These are phyloP conservation scores for Tribolium freemani DNA, from an alignment of 2,888 invertebrate species.

Conservation along the genomic window DNA sequence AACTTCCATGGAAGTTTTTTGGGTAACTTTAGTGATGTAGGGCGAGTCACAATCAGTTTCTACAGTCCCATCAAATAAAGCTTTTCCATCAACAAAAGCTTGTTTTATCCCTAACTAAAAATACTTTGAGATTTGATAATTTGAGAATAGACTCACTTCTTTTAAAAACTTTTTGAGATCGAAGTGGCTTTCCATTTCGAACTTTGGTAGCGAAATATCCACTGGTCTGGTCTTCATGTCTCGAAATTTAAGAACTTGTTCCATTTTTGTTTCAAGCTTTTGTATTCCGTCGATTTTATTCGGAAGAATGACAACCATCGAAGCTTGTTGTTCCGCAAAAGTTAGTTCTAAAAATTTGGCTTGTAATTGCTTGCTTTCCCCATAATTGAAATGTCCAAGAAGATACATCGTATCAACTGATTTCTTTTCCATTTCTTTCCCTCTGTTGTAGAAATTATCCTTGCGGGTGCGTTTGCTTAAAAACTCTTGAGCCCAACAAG, in stretches of 20 bases:
- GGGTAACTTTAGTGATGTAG: not conserved
- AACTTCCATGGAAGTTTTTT: not conserved
- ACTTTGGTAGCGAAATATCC: not conserved
- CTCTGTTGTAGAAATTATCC: too few relatives aligned
- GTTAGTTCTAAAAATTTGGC: constrained; percentile 13
- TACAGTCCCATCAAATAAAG: not conserved
- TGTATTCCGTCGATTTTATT: not conserved
- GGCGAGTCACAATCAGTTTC: not conserved
- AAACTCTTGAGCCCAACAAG: too few relatives aligned
- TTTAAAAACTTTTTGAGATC: not conserved
- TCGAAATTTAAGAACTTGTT: not conserved
- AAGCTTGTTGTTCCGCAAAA: not conserved
- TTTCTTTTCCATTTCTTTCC: too few relatives aligned
- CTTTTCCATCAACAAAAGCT: not conserved
- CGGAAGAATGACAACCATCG: constrained; percentile 8
- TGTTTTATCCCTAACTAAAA: not conserved
- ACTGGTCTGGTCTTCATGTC: too few relatives aligned
- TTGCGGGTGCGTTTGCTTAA: too few relatives aligned
- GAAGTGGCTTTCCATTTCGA: not conserved
- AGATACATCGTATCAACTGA: too few relatives aligned
- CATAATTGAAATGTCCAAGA: too few relatives aligned
- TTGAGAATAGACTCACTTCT: not conserved
- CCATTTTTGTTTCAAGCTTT: not conserved
- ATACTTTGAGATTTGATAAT: too few relatives aligned
- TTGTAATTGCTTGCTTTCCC: not conserved